Percentiles rank a stretch among this genome's conserved stretches.
Conservation (phyloP, 2,113 vertebrate genomes). For the Melanocharis versteri region DNA sequence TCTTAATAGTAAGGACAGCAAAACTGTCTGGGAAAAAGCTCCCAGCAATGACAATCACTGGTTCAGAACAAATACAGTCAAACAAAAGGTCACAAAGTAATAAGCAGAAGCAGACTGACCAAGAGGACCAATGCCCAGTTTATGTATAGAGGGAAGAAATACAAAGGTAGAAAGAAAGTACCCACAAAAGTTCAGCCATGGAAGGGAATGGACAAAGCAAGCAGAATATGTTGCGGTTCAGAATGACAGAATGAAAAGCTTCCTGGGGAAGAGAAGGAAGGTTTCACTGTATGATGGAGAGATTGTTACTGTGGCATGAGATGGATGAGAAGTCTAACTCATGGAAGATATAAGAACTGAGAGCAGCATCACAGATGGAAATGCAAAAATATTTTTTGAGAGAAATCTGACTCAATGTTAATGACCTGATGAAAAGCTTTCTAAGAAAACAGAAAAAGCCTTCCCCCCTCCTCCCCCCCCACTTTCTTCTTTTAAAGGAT, state of each 20-base stretch:
- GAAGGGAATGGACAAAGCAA: neutral
- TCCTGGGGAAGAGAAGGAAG: neutral
- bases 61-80: neutral
- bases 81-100: neutral
- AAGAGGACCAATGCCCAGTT: neutral
- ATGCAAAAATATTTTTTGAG: neutral
- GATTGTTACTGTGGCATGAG: neutral
- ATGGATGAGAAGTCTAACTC: neutral
- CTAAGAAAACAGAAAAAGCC: neutral
- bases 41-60: neutral
- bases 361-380: neutral
- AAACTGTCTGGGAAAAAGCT: neutral
- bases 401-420: neutral
- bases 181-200: neutral
- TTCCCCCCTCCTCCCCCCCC: rapidly evolving
- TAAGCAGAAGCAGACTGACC: neutral
- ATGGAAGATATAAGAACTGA: neutral
- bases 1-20: neutral
- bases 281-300: neutral
- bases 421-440: neutral
- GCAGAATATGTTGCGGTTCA: neutral
- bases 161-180: neutral
- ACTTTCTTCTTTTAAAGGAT: neutral
- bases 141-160: neutral
- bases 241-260: neutral